Percentiles rank a stretch among this genome's conserved stretches.
Evolutionary conservation across 1,140 invertebrate genomes (phyloP).

Genomic region (Zaprionus africanus): DNA sequence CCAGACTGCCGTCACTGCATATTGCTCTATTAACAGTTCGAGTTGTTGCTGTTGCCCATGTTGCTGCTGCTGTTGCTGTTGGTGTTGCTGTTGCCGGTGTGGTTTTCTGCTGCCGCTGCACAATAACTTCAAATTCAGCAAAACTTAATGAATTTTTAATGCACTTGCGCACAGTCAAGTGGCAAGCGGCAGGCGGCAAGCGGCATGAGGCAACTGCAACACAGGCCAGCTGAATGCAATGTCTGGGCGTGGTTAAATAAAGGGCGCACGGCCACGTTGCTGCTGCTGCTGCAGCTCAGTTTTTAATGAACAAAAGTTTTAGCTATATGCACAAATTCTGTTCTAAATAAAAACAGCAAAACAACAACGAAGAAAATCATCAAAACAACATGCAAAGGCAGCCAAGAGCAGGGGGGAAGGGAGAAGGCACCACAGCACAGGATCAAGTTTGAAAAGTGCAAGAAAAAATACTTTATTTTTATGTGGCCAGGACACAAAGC

Average conservation of each 20-base stretch:
- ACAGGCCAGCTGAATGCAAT: slow-evolving; percentile 57
- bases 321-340: slow-evolving; percentile 54
- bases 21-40: slow-evolving; percentile 83
- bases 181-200: slow-evolving; percentile 26
- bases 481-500: slow-evolving; percentile 78
- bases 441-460: slow-evolving; percentile 76
- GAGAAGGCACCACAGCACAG: slow-evolving; percentile 14
- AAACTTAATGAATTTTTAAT: slow-evolving; percentile 85
- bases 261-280: slow-evolving; percentile 46
- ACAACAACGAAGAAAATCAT: slow-evolving; percentile 32
- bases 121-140: slow-evolving; percentile 78
- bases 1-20: slow-evolving; percentile 61
- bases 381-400: slow-evolving; percentile 29
- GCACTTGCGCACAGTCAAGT: slow-evolving; percentile 76
- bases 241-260: slow-evolving; percentile 80
- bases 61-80: slow-evolving; percentile 66
- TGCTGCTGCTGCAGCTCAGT: slow-evolving; percentile 54
- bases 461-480: slow-evolving; percentile 82
- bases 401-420: background rate
- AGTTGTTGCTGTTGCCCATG: slow-evolving; percentile 50
- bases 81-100: slow-evolving; percentile 67
- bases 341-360: slow-evolving; percentile 34
- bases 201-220: slow-evolving; percentile 20
- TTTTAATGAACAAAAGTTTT: slow-evolving; percentile 84
- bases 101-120: slow-evolving; percentile 62